Evolutionary conservation across 92 coral and sea anemone species (phyloP), one percentile per base, ranked within the genome.

Genomic region (Porites cylindrica): DNA sequence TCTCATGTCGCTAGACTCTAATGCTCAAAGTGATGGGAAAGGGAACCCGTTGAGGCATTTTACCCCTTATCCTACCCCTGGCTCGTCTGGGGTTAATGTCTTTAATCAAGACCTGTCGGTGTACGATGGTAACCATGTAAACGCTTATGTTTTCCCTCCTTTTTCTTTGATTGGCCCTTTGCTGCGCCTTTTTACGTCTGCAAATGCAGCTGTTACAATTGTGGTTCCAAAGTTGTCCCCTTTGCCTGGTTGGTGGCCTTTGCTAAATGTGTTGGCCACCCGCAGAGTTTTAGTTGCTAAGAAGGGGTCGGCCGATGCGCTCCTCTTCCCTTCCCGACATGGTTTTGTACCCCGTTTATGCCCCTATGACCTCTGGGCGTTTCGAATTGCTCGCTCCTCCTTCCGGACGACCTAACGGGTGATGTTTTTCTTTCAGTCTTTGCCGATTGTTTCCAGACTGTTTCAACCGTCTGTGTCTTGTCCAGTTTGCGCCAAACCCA

Each of bases 1-100:
- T 32, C 14, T 83, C 56, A 91, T 91, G 91, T 60, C 94, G 20
- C 26, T 91, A 8, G 94, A 86, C 14, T 91, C 91, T 3, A 91
- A 82, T 54, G 91, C 17, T 47, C 86, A 81, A 72, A 7, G 60
- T 32, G 91, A 87, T 71, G 11, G 51, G 71, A 29, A 59, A 7
- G 89, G 92, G 52, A 47, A 24, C 72, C 83, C 78, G 29, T 72
- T 90, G 21, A 67, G 66, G 52, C 87, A 85, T 61, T 90, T 79
- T 47, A 79, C 83, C 4, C 90, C 86, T 16, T 85, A 71, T 64
- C 82, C 82, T 16, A 80, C 67, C 10, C 90, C 87, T 20, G 21
- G 32, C 47, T 88, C 88, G 20, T 19, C 75, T 3, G 77, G 91
- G 26, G 82, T 88, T 18, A 83, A 83, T 70, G 62, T 83, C 1